Conservation (phyloP, 2,113 vertebrate genomes). For the Rana temporaria region DNA sequence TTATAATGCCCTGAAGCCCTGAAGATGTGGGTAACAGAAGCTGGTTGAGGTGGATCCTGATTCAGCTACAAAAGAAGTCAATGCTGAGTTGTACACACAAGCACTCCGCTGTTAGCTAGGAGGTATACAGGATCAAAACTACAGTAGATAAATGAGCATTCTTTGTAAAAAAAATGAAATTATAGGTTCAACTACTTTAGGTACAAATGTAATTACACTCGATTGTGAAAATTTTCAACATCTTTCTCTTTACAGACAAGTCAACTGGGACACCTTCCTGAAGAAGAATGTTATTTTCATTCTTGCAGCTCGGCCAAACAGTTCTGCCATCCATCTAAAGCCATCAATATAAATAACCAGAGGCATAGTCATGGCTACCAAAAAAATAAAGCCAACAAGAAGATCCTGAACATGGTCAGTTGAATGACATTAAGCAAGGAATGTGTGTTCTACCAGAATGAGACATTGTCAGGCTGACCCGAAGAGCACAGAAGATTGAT, state of each 20-base stretch:
- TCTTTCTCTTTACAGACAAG: constrained; percentile 69
- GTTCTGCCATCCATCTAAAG: constrained; percentile 87
- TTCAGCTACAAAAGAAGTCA: too few relatives aligned
- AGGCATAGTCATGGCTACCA: too few relatives aligned
- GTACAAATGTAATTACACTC: neutral
- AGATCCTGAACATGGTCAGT: neutral
- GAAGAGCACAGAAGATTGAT: neutral
- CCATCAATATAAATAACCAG: constrained; percentile 75
- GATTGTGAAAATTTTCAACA: neutral
- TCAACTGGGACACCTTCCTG: constrained; percentile 87
- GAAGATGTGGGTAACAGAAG: too few relatives aligned
- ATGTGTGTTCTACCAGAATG: neutral
- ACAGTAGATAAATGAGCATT: too few relatives aligned
- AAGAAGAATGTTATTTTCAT: constrained; percentile 87
- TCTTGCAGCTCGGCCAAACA: constrained; percentile 91
- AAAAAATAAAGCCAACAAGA: neutral
- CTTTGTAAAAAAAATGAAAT: too few relatives aligned
- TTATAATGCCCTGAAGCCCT: too few relatives aligned
- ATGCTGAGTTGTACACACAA: too few relatives aligned
- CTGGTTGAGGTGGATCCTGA: too few relatives aligned
- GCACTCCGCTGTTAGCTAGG: too few relatives aligned
- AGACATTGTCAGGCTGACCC: neutral
- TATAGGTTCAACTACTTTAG: too few relatives aligned
- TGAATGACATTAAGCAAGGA: constrained; percentile 3
- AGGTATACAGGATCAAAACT: too few relatives aligned